Base-by-base conservation (phyloP, 1,140 invertebrate species). In the Lucilia sericata region DNA sequence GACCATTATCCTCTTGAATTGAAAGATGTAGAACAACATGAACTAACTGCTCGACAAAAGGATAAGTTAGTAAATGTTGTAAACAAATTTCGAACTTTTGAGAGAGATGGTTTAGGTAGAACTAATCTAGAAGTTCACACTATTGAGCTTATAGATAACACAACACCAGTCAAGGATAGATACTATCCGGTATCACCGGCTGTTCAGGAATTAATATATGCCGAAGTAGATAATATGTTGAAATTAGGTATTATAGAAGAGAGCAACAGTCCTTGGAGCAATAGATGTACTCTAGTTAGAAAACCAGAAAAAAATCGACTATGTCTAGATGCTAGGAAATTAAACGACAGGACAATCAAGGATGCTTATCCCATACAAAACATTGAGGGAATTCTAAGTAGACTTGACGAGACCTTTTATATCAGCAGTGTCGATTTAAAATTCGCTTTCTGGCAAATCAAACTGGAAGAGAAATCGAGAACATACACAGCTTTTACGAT, bases 401-500 rank as follows among this genome's bases (percentile, higher is more conserved):
- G n/a, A n/a, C n/a, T n/a, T n/a, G n/a, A n/a, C n/a, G n/a, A n/a
- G n/a, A n/a, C n/a, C n/a, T n/a, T n/a, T n/a, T n/a, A n/a, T n/a
- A n/a, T n/a, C n/a, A n/a, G n/a, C n/a, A n/a, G n/a, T n/a, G n/a
- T n/a, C n/a, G n/a, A n/a, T n/a, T n/a, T n/a, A n/a, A n/a, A n/a
- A n/a, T n/a, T n/a, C n/a, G n/a, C n/a, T n/a, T n/a, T n/a, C n/a
- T n/a, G n/a, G n/a, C n/a, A n/a, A n/a, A n/a, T n/a, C n/a, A n/a
- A n/a, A n/a, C n/a, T n/a, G n/a, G n/a, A n/a, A n/a, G n/a, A n/a
- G n/a, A n/a, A n/a, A n/a, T n/a, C n/a, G n/a, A n/a, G n/a, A n/a
- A n/a, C n/a, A n/a, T n/a, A 92, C 65, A 93, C 92, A 1, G 92
- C 91, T 8, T 92, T 92, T 85, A 88, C 89, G 5, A 91, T 92